Base-by-base conservation (phyloP, 2,888 invertebrate genomes). In the Steinernema scapterisci region DNA sequence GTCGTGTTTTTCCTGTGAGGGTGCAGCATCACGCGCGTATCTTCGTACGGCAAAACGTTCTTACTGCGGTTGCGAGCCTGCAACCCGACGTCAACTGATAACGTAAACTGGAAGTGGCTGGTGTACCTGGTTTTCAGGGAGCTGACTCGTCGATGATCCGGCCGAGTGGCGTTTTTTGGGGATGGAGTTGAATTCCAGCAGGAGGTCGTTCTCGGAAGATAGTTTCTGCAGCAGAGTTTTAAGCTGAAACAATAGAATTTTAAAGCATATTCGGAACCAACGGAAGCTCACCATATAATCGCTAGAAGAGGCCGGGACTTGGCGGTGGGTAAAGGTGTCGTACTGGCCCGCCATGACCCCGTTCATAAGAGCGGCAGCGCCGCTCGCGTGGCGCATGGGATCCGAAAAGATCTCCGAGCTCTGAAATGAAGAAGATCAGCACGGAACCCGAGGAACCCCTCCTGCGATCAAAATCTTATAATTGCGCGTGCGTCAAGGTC, bases 1-100 rank as follows among this genome's bases (percentile, higher is more conserved):
- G 91, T 91, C 73, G 92, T 92, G 89, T 96, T 95, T 82, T 91
- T 91, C 84, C 92, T 92, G 11, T 92, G 91, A 6, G 95, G 93
- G n/a, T 92, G 92, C 25, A 95, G 89, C 77, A 93, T 91, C 45
- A 95, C 92, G 72, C 95, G 89, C 88, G 94, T 95, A 86, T 94
- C 94, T 86, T 94, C 95, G 88, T 95, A 96, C 0, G 95, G 95
- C 79, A 95, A 90, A 82, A 93, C 92, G 87, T 93, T 93, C 76
- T 91, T 91, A 86, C 91, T 91, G 82, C 91, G 74, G 70, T 82
- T 81, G 13, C 79, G 73, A 7, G 45, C 45, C 78, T 76, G 54
- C 21, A 72, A 52, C 46, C 52, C 6, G 16, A 19, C 27, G 25
- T 21, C 9, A 38, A 48, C 48, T 48, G 16, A 9, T 48, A 48